Base-by-base conservation (phyloP, 2,888 invertebrate genomes). In the Xylocampa areola region DNA sequence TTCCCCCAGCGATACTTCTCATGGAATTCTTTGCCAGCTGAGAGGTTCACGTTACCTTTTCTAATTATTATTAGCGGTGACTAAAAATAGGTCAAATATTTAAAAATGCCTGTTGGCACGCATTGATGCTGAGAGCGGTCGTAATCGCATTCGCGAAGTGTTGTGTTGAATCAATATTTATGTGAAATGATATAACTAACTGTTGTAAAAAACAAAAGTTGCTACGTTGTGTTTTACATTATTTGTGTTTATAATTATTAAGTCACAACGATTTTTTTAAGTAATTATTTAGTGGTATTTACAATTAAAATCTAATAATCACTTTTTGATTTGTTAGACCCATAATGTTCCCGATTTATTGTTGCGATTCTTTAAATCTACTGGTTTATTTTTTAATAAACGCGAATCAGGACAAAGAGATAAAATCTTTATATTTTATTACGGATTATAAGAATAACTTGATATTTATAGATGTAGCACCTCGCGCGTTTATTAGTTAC, bases 31-130 rank as follows among this genome's bases (percentile, higher is more conserved):
- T 81, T 77, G 79, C 81, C 84, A 86, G 86, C 82, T 86, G 87
- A 87, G 85, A 87, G 92, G 91, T 90, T 92, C 92, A 91, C 90
- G 89, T 92, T 94, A 93, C 91, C 89, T 91, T 91, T 92, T 83
- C 84, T 88, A 87, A 92, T 91, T 94, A 94, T 93, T 92, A 92
- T 91, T 92, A 93, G 93, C 88, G 73, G 77, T 77, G 82, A 81
- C 91, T 92, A 94, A 89, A 93, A 92, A 93, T 94, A 94, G 91
- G 88, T 87, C 87, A 90, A 88, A 93, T 88, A 90, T 92, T 90
- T 91, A 90, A 91, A 91, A 91, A 89, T 88, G 85, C 82, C 77
- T 78, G 86, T 86, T 91, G 91, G 90, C 91, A 87, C 89, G 87
- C 77, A 84, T 86, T 85, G 83, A 86, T 68, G 80, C 82, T 78